phyloP scores from a whole-genome alignment of 1,140 invertebrate genomes.

The Onthophagus taurus region DNA sequence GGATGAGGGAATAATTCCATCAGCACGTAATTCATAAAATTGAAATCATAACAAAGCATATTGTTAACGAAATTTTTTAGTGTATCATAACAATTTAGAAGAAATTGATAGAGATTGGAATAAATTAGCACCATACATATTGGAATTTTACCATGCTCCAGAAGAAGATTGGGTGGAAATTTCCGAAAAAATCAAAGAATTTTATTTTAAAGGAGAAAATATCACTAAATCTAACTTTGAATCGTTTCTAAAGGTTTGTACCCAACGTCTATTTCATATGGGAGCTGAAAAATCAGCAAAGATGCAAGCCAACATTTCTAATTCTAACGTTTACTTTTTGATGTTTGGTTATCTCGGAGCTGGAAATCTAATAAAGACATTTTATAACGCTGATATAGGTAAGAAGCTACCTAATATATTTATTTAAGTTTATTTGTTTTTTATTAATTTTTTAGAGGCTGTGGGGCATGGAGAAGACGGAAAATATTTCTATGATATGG shows the following conservation, averaged over 20 bases:
- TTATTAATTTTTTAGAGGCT: background rate
- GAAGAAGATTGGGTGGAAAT: background rate
- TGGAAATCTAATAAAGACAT: background rate
- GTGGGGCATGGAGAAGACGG: slow-evolving; percentile 6
- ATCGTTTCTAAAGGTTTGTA: background rate
- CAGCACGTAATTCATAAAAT: slow-evolving; percentile 7
- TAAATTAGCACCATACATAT: background rate
- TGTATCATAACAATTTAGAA: slow-evolving; percentile 5
- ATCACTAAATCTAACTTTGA: background rate
- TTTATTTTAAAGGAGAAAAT: slow-evolving; percentile 5
- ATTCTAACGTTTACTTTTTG: background rate
- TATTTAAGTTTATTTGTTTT: background rate
- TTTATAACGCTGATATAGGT: background rate
- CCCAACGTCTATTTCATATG: background rate
- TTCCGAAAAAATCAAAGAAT: slow-evolving; percentile 7
- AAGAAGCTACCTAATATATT: background rate
- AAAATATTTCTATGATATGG: background rate
- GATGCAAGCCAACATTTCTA: background rate
- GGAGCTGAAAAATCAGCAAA: background rate
- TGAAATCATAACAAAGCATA: too few species aligned
- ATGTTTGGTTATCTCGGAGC: background rate
- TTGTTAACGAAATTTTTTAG: too few species aligned
- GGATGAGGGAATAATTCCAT: slow-evolving; percentile 12
- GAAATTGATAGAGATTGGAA: background rate
- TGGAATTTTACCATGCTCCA: background rate